Evolutionary conservation across 2,797 vertebrate species (phyloP), one percentile per base, ranked within the genome.

Genomic region (Rhyacichthys aspro): DNA sequence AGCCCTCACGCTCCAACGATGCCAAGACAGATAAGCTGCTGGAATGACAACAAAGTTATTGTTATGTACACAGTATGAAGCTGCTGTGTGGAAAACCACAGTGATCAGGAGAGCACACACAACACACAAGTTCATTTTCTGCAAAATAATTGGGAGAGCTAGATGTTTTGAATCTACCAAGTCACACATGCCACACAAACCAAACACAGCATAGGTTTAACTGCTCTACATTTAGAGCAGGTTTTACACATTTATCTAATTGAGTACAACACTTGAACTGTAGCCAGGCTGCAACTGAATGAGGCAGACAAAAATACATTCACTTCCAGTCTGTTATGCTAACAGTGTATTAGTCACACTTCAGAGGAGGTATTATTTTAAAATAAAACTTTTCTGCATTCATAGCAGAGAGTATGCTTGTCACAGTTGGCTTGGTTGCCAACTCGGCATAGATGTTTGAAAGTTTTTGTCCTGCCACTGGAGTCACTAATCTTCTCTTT

Each of bases 41-140:
- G 85, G 88, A 90, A 90, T 91, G 89, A 89, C 88, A 91, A 91
- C 88, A 88, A 83, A 85, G 79, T 80, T 87, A 84, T 85, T 90
- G 86, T 89, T 91, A 66, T 89, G 87, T 87, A 89, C 81, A 89
- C 89, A 90, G 78, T 69, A 56, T 60, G 65, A 76, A 84, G 88
- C 37, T 82, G 81, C 78, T 16, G 68, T 53, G 75, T 78, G 78
- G 37, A 45, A 64, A 23, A 62, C 74, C 77, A 59, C 64, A 42
- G 84, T 79, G 83, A 88, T 83, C 76, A 32, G 58, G 75, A 67
- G 79, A 49, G 66, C 55, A 70, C 58, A 8, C 50, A 39, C 49
- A 23, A 46, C 48, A 15, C 47, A 63, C 61, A 33, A 56, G 62
- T 67, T 67, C 66, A 49, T 44, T 70, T 73, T 59, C 71, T 18